These are phyloP conservation scores for Parotia lawesii DNA, from an alignment of 2,113 vertebrate genomes.

Conservation along the genomic window DNA sequence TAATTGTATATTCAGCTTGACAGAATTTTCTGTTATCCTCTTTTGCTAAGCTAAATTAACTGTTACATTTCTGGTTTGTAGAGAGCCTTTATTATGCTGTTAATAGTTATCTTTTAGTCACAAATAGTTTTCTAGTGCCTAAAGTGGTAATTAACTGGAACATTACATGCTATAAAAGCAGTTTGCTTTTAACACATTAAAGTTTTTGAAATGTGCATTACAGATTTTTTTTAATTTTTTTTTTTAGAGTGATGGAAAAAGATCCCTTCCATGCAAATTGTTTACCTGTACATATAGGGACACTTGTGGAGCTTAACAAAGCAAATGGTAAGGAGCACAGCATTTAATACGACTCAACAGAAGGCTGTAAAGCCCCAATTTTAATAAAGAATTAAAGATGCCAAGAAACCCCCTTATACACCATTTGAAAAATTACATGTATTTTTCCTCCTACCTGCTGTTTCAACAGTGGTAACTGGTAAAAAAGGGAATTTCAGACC, in stretches of 20 bases:
- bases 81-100: neutral
- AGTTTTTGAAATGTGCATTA: neutral
- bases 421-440: neutral
- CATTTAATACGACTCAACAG: neutral
- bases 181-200: neutral
- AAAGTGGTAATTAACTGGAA: neutral
- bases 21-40: neutral
- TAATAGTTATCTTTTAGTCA: neutral
- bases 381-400: neutral
- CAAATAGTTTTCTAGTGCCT: neutral
- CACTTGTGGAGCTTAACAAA: constrained; percentile 95
- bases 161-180: neutral
- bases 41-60: neutral
- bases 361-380: neutral
- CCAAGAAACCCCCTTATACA: neutral
- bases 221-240: neutral
- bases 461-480: neutral
- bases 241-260: constrained; percentile 94
- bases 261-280: constrained; percentile 97
- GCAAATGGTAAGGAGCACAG: constrained; percentile 83
- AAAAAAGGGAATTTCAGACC: neutral
- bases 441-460: neutral
- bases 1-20: neutral
- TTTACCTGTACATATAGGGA: constrained; percentile 97
- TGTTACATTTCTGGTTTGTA: neutral